Evolutionary conservation across 2,113 vertebrate species (phyloP), one percentile per base, ranked within the genome.

Genomic region (Haplochromis burtoni): DNA sequence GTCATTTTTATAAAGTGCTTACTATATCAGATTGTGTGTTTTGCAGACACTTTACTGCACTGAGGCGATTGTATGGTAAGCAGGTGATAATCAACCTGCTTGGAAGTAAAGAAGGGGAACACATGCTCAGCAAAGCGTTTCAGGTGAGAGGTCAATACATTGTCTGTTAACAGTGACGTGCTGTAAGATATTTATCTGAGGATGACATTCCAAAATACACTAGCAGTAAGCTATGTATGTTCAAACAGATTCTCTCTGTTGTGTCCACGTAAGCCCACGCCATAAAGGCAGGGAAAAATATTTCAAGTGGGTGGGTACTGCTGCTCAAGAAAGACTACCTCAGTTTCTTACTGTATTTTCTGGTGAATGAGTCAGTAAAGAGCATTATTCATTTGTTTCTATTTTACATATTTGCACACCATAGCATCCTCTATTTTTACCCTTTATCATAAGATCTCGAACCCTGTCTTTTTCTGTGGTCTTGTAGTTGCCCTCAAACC

Each of bases 41-140:
- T 83, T 94, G 35, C 95, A 99, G 99, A 93, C 99, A 99, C 96
- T 99, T 99, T 93, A 96, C 97, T 91, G 97, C 98, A 29, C 97
- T 99, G 91, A 97, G 97, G 93, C 97, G 91, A 90, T 95, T 99
- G 86, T 99, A 99, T 55, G 98, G 98, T 38, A 98, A 98, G 73
- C 98, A 99, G 95, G 97, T 98, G 87, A 97, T 99, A 94, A 97
- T 99, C 85, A 99, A 99, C 94, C 96, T 99, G 86, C 97, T 99
- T 33, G 98, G 99, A 21, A 97, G 97, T 83, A 99, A 99, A 94
- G 99, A 99, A 96, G 98, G 98, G 5, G 99, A 99, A 87, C 97
- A 99, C 92, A 99, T 99, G 98, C 98, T 99, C 47, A 99, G 98
- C 93, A 99, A 99, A 96, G 98, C 98, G 13, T 99, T 99, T 94